Percentiles rank a stretch among this genome's conserved stretches.
Conservation (phyloP, 1,140 invertebrate species). For the Drosophila navojoa region DNA sequence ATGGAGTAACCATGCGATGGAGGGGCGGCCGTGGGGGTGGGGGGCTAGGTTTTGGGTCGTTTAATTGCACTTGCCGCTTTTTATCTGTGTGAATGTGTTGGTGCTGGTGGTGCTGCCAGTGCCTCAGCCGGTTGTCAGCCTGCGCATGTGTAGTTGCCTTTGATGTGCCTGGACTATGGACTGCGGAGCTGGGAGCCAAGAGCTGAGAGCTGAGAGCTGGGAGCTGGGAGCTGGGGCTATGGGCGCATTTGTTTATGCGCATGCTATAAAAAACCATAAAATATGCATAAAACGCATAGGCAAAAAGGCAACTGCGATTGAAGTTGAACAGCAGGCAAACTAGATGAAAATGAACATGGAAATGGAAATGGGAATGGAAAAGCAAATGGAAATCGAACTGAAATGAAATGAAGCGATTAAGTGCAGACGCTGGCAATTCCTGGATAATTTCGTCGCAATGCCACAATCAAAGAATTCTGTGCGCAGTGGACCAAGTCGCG, state of each 20-base stretch:
- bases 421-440: constrained; percentile 63
- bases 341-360: constrained; percentile 49
- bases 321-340: constrained; percentile 44
- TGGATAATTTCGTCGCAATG: constrained; percentile 49
- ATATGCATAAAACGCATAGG: constrained; percentile 78
- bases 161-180: constrained; percentile 52
- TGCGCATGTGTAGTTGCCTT: constrained; percentile 77
- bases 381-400: constrained; percentile 20
- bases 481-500: neutral
- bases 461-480: constrained; percentile 1
- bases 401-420: constrained; percentile 75
- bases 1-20: constrained; percentile 28
- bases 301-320: constrained; percentile 67
- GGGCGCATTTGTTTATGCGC: constrained; percentile 68
- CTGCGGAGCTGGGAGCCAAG: neutral
- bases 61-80: constrained; percentile 80
- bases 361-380: neutral
- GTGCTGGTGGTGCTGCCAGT: constrained; percentile 24
- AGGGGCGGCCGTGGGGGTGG: constrained; percentile 17
- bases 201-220: neutral
- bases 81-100: constrained; percentile 42
- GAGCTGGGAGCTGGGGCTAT: neutral
- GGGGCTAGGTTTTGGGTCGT: constrained; percentile 49
- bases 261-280: constrained; percentile 76
- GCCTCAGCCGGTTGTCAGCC: constrained; percentile 15